A percentile compares a stretch with the other conserved stretches of the same genome.
Evolutionary conservation across 1,140 invertebrate genomes (phyloP).

Genomic region (Papilio helenus): DNA sequence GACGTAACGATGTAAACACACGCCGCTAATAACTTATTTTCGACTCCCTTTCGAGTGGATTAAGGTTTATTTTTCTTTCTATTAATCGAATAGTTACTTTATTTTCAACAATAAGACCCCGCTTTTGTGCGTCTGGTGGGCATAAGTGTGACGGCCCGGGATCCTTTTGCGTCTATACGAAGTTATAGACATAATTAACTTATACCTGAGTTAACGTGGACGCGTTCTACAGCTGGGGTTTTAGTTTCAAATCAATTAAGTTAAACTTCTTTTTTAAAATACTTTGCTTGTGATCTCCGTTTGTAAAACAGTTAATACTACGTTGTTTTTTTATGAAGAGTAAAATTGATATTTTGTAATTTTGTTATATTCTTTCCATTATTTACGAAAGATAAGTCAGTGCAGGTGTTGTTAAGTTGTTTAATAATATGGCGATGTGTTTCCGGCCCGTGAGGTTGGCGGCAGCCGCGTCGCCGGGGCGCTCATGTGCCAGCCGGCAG

Average conservation of each 20-base stretch:
- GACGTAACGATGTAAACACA: conserved; percentile 59
- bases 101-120: conserved; percentile 57
- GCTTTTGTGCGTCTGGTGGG: conserved; percentile 77
- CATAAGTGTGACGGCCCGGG: conserved; percentile 76
- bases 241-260: background rate
- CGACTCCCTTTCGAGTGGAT: conserved; percentile 53
- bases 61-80: conserved; percentile 64
- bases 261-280: background rate
- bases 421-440: conserved; percentile 38
- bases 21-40: conserved; percentile 48
- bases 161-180: conserved; percentile 77
- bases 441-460: conserved; percentile 67
- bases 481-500: conserved; percentile 72
- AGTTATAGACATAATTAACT: conserved; percentile 78
- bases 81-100: conserved; percentile 52
- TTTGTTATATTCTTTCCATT: background rate
- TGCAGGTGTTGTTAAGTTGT: conserved; percentile 33
- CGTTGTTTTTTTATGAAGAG: background rate
- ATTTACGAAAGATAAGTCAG: conserved; percentile 11
- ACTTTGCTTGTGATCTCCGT: background rate
- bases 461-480: conserved; percentile 55
- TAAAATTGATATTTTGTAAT: background rate
- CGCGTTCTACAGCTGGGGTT: conserved; percentile 27
- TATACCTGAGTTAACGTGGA: conserved; percentile 70
- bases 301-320: background rate